These are phyloP conservation scores for Drosophila pruinosa DNA, from an alignment of 1,140 invertebrate genomes.

Conservation along the genomic window DNA sequence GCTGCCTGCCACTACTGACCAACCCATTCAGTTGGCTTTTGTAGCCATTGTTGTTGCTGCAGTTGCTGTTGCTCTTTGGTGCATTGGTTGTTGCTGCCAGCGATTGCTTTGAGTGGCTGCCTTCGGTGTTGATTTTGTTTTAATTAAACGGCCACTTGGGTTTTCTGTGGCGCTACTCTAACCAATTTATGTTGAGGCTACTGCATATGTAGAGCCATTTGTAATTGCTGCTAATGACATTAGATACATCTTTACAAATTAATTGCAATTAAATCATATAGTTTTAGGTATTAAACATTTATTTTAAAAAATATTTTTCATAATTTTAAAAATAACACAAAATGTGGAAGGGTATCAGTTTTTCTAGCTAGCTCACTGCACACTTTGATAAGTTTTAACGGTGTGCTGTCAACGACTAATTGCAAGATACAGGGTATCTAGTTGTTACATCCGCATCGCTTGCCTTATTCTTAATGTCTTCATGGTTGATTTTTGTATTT, in stretches of 20 bases:
- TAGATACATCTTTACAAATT: neutral
- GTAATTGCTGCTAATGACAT: neutral
- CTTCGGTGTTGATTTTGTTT: slow-evolving; percentile 62
- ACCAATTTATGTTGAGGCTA: neutral
- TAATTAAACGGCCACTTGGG: slow-evolving; percentile 57
- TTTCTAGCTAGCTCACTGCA: too few relatives aligned
- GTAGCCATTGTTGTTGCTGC: neutral
- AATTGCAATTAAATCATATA: too few relatives aligned
- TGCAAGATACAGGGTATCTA: too few relatives aligned
- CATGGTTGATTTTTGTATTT: neutral
- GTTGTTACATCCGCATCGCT: too few relatives aligned
- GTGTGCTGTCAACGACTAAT: too few relatives aligned
- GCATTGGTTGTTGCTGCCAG: slow-evolving; percentile 5
- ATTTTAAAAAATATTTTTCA: too few relatives aligned
- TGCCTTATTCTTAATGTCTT: neutral
- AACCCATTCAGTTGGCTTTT: slow-evolving; percentile 20
- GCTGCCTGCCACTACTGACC: slow-evolving; percentile 38
- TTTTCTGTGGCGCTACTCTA: slow-evolving; percentile 51
- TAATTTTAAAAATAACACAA: too few relatives aligned
- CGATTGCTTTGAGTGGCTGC: slow-evolving; percentile 5
- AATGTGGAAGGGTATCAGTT: too few relatives aligned
- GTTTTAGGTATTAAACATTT: too few relatives aligned
- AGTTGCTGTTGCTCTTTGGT: neutral
- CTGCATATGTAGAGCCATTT: neutral
- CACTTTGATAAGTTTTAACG: too few relatives aligned